Conservation (phyloP, 2,797 vertebrate genomes). For the Limosa lapponica region DNA sequence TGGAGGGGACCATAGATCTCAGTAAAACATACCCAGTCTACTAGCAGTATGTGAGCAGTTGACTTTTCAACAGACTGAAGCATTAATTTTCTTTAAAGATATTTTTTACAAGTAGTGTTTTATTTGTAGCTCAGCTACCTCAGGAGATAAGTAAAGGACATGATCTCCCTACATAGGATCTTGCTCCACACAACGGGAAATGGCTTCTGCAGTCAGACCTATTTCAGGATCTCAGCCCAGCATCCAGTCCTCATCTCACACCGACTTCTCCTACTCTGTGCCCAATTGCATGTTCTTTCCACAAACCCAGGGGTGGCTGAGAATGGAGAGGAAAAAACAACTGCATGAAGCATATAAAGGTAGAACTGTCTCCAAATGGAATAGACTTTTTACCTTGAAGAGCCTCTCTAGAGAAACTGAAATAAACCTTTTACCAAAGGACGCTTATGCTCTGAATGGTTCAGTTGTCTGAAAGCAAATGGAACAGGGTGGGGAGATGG, state of each 20-base stretch:
- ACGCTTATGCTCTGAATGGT: constrained; percentile 26
- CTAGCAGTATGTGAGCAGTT: constrained; percentile 1
- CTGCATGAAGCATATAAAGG: background rate
- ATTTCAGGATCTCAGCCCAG: constrained; percentile 9
- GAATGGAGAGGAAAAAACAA: constrained; percentile 28
- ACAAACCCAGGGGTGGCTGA: background rate
- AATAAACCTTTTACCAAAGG: constrained; percentile 30
- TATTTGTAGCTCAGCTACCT: background rate
- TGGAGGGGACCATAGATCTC: background rate
- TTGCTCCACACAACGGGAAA: background rate
- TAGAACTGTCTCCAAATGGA: constrained; percentile 31
- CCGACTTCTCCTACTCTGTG: background rate
- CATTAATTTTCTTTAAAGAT: constrained; percentile 22
- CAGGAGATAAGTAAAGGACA: background rate
- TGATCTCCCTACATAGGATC: background rate
- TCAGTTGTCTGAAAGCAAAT: constrained; percentile 25
- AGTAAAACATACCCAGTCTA: constrained; percentile 15
- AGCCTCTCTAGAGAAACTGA: constrained; percentile 18
- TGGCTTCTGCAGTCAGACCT: background rate
- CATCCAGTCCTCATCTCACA: constrained; percentile 5
- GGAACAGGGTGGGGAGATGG: background rate
- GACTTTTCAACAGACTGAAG: constrained; percentile 10
- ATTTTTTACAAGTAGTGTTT: constrained; percentile 16
- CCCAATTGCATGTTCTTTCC: constrained; percentile 38
- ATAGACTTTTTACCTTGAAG: background rate